A percentile compares a stretch with the other conserved stretches of the same genome.
phyloP scores from a whole-genome alignment of 2,797 vertebrate species.

The Cyprinella venusta region DNA sequence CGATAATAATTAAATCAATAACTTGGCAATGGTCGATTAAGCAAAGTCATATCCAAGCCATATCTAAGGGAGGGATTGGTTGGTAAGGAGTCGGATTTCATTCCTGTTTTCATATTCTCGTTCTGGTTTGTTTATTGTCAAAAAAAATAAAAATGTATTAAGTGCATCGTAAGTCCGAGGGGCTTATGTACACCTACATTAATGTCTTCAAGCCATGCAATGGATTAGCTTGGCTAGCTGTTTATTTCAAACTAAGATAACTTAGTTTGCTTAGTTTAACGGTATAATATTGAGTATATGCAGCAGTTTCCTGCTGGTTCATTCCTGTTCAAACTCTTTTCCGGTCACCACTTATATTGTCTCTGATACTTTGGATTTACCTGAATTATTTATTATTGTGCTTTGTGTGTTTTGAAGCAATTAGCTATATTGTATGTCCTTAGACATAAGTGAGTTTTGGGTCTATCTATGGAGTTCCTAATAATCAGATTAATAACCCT shows the following conservation, averaged over 20 bases:
- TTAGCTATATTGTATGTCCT: not conserved
- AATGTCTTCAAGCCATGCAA: not conserved
- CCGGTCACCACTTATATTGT: not conserved
- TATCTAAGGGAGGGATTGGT: too few species aligned
- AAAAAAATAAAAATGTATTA: too few species aligned
- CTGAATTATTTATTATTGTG: constrained; percentile 3
- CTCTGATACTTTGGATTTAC: not conserved
- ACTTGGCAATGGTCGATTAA: not conserved
- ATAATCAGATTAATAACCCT: not conserved
- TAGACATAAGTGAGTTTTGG: not conserved
- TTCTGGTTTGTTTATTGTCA: too few species aligned
- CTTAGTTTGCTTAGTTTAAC: not conserved
- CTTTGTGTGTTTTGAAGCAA: not conserved
- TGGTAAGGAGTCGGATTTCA: too few species aligned
- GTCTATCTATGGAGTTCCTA: not conserved
- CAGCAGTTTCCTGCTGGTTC: not conserved
- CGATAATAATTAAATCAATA: not conserved
- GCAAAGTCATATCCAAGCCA: not conserved
- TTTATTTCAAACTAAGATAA: not conserved
- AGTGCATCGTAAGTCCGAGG: too few species aligned
- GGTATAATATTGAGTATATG: not conserved
- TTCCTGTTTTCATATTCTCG: too few species aligned
- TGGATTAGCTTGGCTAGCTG: not conserved
- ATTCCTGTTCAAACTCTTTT: not conserved
- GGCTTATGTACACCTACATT: too few species aligned